Conservation (phyloP, 2,888 invertebrate genomes). For the Phania funesta region DNA sequence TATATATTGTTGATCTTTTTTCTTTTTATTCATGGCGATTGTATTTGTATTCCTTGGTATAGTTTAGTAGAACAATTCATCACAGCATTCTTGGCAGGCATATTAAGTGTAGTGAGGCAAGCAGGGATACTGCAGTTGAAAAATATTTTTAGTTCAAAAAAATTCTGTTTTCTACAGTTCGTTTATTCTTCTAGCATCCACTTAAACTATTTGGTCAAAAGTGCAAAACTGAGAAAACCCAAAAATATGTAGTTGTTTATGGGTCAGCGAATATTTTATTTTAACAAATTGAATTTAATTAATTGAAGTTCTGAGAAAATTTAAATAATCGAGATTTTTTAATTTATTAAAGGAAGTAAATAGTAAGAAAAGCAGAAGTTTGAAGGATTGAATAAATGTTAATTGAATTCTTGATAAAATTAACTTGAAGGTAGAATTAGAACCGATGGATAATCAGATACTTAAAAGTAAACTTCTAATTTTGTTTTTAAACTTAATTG, state of each 20-base stretch:
- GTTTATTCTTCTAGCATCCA: slow-evolving; percentile 18
- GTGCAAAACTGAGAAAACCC: slow-evolving; percentile 50
- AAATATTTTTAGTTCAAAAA: slow-evolving; percentile 14
- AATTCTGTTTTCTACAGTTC: not conserved
- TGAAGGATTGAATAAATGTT: too few species aligned
- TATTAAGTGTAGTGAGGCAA: slow-evolving; percentile 48
- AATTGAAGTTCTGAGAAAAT: slow-evolving; percentile 51
- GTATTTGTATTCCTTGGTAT: slow-evolving; percentile 22
- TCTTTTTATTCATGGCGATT: slow-evolving; percentile 15
- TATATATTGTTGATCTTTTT: slow-evolving; percentile 45
- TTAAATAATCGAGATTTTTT: slow-evolving; percentile 47
- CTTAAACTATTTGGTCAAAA: slow-evolving; percentile 50
- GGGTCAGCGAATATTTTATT: slow-evolving; percentile 62
- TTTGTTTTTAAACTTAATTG: too few species aligned
- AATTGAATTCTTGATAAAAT: too few species aligned
- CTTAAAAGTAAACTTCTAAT: too few species aligned
- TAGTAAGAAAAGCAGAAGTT: too few species aligned
- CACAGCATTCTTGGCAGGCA: slow-evolving; percentile 66
- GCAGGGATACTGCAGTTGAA: slow-evolving; percentile 54
- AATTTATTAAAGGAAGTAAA: too few species aligned
- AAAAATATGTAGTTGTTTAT: slow-evolving; percentile 66
- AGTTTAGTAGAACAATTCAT: slow-evolving; percentile 64
- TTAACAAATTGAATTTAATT: slow-evolving; percentile 59
- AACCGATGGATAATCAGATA: too few species aligned
- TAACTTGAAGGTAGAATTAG: too few species aligned